These are phyloP conservation scores for Himalopsyche japonica DNA, from an alignment of 2,888 invertebrate species.

Conservation along the genomic window DNA sequence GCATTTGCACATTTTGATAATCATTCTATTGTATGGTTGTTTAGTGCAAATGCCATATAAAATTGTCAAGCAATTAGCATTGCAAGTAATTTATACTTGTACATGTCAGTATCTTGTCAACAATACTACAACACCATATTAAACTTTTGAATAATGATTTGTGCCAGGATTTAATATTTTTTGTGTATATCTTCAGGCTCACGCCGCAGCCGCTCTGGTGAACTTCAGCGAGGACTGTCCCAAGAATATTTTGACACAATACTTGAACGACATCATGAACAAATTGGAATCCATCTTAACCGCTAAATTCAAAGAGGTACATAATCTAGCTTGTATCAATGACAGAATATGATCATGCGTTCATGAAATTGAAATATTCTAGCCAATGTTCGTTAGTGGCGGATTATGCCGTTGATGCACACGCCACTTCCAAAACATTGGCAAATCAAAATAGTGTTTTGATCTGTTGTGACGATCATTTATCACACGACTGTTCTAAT, in stretches of 20 bases:
- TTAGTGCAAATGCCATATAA: neutral
- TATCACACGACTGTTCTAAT: neutral
- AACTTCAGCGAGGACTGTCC: constrained; percentile 99
- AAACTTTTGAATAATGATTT: no score
- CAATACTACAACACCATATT: neutral
- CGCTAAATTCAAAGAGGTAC: constrained; percentile 88
- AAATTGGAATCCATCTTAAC: constrained; percentile 89
- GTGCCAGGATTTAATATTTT: no score
- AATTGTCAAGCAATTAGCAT: constrained; percentile 6
- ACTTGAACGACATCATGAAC: constrained; percentile 87
- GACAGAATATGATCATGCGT: neutral
- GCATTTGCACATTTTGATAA: neutral
- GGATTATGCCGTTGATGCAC: constrained; percentile 44
- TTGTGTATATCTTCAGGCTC: constrained; percentile 56
- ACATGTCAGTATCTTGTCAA: neutral
- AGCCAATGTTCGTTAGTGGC: constrained; percentile 61
- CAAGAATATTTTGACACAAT: constrained; percentile 86
- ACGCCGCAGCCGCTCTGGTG: constrained; percentile 91
- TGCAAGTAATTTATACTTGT: neutral
- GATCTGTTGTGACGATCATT: neutral
- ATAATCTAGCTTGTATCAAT: neutral
- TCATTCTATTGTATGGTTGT: neutral
- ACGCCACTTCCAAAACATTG: constrained; percentile 60
- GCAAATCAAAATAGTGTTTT: constrained; percentile 49
- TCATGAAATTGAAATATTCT: no score